Evolutionary conservation across 2,888 invertebrate genomes (phyloP).

Genomic region (Coleophora deauratella): DNA sequence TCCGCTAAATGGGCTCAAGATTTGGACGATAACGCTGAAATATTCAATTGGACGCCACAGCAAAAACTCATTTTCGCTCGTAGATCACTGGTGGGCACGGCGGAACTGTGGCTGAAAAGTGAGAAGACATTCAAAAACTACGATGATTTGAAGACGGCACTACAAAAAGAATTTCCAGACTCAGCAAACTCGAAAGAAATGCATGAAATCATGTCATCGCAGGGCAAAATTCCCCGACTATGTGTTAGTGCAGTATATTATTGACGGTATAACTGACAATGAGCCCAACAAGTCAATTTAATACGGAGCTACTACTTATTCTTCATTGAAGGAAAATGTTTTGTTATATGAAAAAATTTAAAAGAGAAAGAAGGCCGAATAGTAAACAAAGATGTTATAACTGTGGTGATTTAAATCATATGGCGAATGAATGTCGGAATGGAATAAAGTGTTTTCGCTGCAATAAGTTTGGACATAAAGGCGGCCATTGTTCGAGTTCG

Average conservation of each 20-base stretch:
- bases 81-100: too few species aligned
- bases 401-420: too few species aligned
- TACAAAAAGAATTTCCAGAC: too few species aligned
- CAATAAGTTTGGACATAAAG: neutral
- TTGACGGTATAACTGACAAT: neutral
- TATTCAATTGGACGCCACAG: too few species aligned
- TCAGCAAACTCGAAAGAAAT: too few species aligned
- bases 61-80: too few species aligned
- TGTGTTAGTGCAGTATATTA: constrained; percentile 1
- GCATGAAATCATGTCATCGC: too few species aligned
- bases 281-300: neutral
- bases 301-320: neutral
- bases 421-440: constrained; percentile 7
- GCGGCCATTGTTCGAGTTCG: neutral
- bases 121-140: too few species aligned
- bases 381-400: neutral
- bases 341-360: neutral
- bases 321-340: neutral
- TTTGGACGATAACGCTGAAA: too few species aligned
- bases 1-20: too few species aligned
- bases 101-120: constrained; percentile 17
- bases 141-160: too few species aligned
- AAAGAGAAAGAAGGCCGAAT: neutral
- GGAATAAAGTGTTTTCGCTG: constrained; percentile 1
- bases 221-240: neutral